These are phyloP conservation scores for Ceratina calcarata DNA, from an alignment of 1,140 invertebrate genomes.

Conservation along the genomic window DNA sequence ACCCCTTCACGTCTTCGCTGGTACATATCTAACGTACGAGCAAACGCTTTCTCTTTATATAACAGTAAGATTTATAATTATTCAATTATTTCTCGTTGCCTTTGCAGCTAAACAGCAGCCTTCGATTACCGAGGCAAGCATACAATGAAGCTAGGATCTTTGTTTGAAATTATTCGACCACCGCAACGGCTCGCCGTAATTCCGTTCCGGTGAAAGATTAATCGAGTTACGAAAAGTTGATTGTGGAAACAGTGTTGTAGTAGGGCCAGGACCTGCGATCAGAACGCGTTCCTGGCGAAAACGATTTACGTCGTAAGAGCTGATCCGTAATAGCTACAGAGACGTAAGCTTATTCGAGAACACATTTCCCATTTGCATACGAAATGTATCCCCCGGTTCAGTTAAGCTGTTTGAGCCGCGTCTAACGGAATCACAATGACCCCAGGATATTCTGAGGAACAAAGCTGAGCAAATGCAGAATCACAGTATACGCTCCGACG, in stretches of 20 bases:
- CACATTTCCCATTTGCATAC: constrained; percentile 68
- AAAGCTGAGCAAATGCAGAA: constrained; percentile 23
- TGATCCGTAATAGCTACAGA: constrained; percentile 65
- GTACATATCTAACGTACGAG: no score
- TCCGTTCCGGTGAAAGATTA: constrained; percentile 31
- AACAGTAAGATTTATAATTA: no score
- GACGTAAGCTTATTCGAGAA: constrained; percentile 65
- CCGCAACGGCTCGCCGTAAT: not conserved
- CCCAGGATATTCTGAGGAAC: constrained; percentile 60
- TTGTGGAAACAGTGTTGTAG: constrained; percentile 18
- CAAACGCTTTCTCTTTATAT: no score
- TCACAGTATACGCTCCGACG: not conserved
- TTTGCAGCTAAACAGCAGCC: no score
- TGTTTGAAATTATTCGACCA: constrained; percentile 14
- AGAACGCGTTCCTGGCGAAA: constrained; percentile 22
- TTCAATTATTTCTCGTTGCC: no score
- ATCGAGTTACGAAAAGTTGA: constrained; percentile 57
- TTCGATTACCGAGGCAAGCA: no score
- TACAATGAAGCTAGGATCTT: not conserved
- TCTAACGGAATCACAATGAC: constrained; percentile 64
- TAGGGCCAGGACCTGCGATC: not conserved
- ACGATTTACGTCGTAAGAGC: constrained; percentile 62
- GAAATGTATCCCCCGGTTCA: constrained; percentile 57
- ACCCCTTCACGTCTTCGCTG: no score
- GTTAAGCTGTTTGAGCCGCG: constrained; percentile 63